A percentile compares a stretch with the other conserved stretches of the same genome.
These are phyloP conservation scores for Antrozous pallidus DNA, from an alignment of 2,797 vertebrate species.

Conservation along the genomic window DNA sequence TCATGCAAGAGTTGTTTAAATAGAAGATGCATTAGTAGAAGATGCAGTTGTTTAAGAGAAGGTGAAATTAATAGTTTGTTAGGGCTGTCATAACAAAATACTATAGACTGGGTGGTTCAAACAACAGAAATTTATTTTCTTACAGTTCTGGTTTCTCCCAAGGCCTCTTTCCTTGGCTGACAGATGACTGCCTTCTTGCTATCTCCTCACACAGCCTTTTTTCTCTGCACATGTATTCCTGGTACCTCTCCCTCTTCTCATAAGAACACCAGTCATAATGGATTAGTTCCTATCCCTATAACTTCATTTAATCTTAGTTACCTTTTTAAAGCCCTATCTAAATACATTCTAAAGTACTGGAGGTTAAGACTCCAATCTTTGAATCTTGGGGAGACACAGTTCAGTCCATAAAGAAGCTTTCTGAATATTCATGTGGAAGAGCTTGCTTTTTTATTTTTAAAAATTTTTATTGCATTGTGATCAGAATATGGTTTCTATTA, in stretches of 20 bases:
- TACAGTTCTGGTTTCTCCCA: neutral
- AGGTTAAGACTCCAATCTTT: neutral
- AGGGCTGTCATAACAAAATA: neutral
- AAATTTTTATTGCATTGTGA: conserved; percentile 11
- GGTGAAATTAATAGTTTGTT: neutral
- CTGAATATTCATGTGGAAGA: neutral
- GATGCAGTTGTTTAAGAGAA: neutral
- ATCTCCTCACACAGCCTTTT: neutral
- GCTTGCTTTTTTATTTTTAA: neutral
- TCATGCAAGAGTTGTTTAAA: neutral
- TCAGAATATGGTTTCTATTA: neutral
- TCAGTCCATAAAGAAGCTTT: neutral
- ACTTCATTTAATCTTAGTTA: neutral
- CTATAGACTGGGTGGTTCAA: neutral
- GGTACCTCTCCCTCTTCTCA: neutral
- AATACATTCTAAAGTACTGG: neutral
- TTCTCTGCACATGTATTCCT: neutral
- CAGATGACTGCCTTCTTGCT: neutral
- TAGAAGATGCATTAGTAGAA: neutral
- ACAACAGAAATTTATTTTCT: neutral
- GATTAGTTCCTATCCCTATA: neutral
- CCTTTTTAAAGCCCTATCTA: neutral
- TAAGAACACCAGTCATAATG: neutral
- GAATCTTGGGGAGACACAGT: neutral
- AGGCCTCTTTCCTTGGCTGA: neutral